These are phyloP conservation scores for Pygathrix nemaeus DNA, from an alignment of 2,113 vertebrate species.

Conservation along the genomic window DNA sequence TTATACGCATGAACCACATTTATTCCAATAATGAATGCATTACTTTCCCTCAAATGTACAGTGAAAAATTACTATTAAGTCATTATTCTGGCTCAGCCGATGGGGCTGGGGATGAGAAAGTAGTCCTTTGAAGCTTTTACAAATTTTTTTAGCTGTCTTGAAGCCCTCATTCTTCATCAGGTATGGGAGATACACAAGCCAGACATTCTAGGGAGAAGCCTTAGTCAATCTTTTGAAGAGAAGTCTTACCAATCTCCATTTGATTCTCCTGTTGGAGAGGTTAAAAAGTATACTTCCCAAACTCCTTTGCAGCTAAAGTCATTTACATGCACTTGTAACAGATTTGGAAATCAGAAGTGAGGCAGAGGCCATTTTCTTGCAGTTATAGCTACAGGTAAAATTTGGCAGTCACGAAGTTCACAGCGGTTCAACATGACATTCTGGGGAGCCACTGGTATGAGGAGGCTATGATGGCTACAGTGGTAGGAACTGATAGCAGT, in stretches of 20 bases:
- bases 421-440: background rate
- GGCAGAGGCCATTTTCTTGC: background rate
- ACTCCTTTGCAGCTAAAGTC: constrained; percentile 40
- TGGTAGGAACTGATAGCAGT: background rate
- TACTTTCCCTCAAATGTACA: constrained; percentile 59
- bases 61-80: constrained; percentile 61
- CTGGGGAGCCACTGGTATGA: background rate
- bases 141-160: background rate
- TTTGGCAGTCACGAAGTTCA: background rate
- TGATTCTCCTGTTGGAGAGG: background rate
- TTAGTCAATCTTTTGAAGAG: background rate
- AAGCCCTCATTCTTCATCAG: background rate
- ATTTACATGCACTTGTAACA: background rate
- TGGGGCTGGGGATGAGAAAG: background rate
- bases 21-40: constrained; percentile 69
- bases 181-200: background rate
- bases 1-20: constrained; percentile 59
- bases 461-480: background rate
- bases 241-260: background rate
- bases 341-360: background rate
- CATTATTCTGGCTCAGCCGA: constrained; percentile 48
- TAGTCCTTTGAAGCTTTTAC: background rate
- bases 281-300: background rate
- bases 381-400: background rate
- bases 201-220: background rate